Conservation (phyloP, 2,113 vertebrate species). For the Centropristis striata region DNA sequence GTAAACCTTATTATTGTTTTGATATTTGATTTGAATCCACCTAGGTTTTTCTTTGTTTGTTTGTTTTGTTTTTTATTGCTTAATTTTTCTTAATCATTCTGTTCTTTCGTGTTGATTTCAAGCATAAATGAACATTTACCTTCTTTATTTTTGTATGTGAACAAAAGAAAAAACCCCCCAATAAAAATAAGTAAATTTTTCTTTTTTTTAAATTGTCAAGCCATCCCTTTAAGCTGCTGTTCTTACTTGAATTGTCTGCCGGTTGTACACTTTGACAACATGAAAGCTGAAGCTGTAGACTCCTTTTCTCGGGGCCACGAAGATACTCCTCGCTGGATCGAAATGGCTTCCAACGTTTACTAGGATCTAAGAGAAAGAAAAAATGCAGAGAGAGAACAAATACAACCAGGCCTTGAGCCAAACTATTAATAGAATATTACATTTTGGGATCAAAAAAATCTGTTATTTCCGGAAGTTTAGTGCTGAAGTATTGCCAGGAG, state of each 20-base stretch:
- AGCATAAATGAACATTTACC: too few relatives aligned
- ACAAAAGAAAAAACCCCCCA: too few relatives aligned
- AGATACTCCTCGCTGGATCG: conserved; percentile 88
- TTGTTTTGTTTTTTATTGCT: too few relatives aligned
- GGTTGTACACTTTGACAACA: conserved; percentile 93
- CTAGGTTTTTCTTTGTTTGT: too few relatives aligned
- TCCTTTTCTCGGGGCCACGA: conserved; percentile 89
- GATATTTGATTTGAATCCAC: too few relatives aligned
- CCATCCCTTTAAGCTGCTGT: too few relatives aligned
- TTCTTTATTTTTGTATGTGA: too few relatives aligned
- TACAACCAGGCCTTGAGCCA: neutral
- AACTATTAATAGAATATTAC: neutral
- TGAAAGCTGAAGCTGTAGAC: conserved; percentile 93
- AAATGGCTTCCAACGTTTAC: conserved; percentile 91
- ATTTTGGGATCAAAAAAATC: neutral
- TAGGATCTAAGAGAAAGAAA: conserved; percentile 80
- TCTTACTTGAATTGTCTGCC: conserved; percentile 90
- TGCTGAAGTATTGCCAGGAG: neutral
- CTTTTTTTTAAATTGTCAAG: too few relatives aligned
- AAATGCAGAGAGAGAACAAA: neutral
- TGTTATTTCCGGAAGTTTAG: neutral
- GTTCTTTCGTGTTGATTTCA: too few relatives aligned
- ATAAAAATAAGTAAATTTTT: too few relatives aligned
- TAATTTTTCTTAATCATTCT: too few relatives aligned
- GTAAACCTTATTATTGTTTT: too few relatives aligned